Base-by-base conservation (phyloP, 2,797 vertebrate genomes). In the Epinephelus malabaricus region DNA sequence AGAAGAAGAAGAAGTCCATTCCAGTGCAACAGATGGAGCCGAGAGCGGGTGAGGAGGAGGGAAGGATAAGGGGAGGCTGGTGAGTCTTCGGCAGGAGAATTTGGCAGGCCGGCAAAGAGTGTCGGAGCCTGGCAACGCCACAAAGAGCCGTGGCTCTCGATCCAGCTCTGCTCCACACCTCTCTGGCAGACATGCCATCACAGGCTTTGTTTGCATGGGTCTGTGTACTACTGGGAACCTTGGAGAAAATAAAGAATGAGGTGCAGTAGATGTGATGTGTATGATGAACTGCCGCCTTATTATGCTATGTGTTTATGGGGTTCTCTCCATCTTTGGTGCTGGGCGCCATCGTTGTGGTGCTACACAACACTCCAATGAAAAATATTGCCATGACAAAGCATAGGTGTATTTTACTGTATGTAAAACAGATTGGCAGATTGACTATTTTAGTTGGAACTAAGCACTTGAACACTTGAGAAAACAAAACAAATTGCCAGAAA, bases 91-190 rank as follows among this genome's bases (percentile, higher is more conserved):
- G 85, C 64, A 61, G 81, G 83, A 89, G 81, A 76, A 85, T 78
- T 83, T 94, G 94, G 94, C 93, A 92, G 76, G 59, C 71, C 18
- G 73, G 85, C 79, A 89, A 86, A 93, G 90, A 91, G 92, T 85
- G 90, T 89, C 77, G 80, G 60, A 87, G 86, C 40, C 86, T 94
- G 95, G 94, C 94, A 87, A n/a, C 65, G 74, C 86, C 92, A 90
- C 93, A 94, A 92, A 95, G 93, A 91, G 87, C 88, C 65, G 51
- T 23, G 86, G 88, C 90, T 91, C 89, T 83, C 79, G 12, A 88
- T 87, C 88, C 88, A 78, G 92, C 81, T 76, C 88, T 49, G 89
- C 90, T 92, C 84, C 88, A 86, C 90, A 92, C 88, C 92, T 90
- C 91, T 82, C 91, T 91, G 90, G 89, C 89, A 88, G 73, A 78